These are phyloP conservation scores for Procambarus clarkii DNA, from an alignment of 1,140 invertebrate species.

Conservation along the genomic window DNA sequence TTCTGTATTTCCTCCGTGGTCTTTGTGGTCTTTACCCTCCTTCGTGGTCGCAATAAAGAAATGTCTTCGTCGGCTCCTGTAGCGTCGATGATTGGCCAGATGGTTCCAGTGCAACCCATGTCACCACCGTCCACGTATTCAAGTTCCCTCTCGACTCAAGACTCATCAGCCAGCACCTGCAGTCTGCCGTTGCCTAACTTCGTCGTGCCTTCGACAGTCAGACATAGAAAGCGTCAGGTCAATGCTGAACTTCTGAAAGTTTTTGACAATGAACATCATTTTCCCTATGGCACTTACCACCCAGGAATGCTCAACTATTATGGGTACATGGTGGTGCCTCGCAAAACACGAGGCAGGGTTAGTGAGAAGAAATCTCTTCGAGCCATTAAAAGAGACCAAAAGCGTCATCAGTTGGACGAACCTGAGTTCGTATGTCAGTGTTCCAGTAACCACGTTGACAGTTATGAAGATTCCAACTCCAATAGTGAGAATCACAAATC, in stretches of 20 bases:
- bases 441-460: not conserved
- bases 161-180: not conserved
- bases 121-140: slow-evolving; percentile 1
- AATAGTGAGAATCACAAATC: slow-evolving; percentile 5
- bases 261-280: slow-evolving; percentile 41
- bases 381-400: slow-evolving; percentile 27
- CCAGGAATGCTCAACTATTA: slow-evolving; percentile 70
- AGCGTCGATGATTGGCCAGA: not conserved
- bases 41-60: slow-evolving; percentile 44
- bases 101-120: not conserved
- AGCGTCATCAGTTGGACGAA: not conserved
- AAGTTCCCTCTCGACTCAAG: not conserved
- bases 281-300: slow-evolving; percentile 39
- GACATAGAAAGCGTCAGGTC: slow-evolving; percentile 65
- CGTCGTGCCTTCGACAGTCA: slow-evolving; percentile 60
- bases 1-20: slow-evolving; percentile 70
- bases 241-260: slow-evolving; percentile 67
- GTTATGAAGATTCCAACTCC: not conserved
- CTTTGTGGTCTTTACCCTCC: slow-evolving; percentile 60
- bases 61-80: not conserved
- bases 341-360: slow-evolving; percentile 8
- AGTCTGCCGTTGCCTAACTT: slow-evolving; percentile 47
- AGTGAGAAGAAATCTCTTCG: slow-evolving; percentile 37
- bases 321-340: slow-evolving; percentile 72
- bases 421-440: slow-evolving; percentile 3